Evolutionary conservation across 2,888 invertebrate species (phyloP), one percentile per base, ranked within the genome.

Genomic region (Mechanitis messenoides): DNA sequence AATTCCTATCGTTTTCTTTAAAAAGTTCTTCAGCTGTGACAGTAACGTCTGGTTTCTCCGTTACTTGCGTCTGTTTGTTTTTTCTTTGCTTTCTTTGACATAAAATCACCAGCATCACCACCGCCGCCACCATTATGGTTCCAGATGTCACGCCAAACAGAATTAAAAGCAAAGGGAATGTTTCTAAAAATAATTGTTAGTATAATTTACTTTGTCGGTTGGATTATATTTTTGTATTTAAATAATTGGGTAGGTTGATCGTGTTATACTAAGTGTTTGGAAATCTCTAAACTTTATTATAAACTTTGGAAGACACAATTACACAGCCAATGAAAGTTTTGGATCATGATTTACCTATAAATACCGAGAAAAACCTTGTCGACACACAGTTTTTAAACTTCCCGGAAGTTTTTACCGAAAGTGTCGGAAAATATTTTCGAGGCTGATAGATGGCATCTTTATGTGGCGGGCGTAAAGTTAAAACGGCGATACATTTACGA

Each of bases 1-100:
- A 97, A 75, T 96, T 96, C 70, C 96, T 92, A 80, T 97, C 97
- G 63, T 96, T 96, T 78, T 95, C 95, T 71, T 94, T 94, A 69
- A 92, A 93, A 50, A 90, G 69, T 60, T 89, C 89, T 66, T 88
- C 88, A 2, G 88, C 83, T 1, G 85, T 87, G 1, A 89, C 89
- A 2, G 90, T 91, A 0, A 91, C 91, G 46, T 92, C 92, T 3
- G 92, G 93, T 71, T 94, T 93, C 72, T 91, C 92, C 80, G 83
- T 80, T 35, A 85, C 84, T 66, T 83, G 85, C 2, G 79, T 76
- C 61, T 85, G 84, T 63, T 88, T 88, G 67, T 91, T 92, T 72
- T 92, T 93, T 68, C 91, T 89, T 68, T 91, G 91, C 72, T 93
- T 93, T 71, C 93, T 87, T 71, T 93, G 94, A 78, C 96, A 97